A percentile compares a stretch with the other conserved stretches of the same genome.
phyloP scores from a whole-genome alignment of 2,113 vertebrate species.

The Drymodes brunneopygia region DNA sequence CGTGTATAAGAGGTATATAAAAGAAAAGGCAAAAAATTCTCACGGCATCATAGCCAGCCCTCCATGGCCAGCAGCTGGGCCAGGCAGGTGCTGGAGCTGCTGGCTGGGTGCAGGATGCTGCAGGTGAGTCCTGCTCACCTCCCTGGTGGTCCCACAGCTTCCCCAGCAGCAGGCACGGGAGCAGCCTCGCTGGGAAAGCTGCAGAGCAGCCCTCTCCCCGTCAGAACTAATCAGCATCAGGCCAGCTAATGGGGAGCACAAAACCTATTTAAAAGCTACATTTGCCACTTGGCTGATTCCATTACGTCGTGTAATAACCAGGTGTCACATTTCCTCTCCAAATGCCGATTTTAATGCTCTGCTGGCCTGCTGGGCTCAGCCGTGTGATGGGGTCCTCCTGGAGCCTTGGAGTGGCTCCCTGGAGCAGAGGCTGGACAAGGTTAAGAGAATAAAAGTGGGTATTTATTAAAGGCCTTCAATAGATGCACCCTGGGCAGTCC shows the following conservation, averaged over 20 bases:
- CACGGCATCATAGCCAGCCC: background rate
- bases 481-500: too few species aligned
- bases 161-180: background rate
- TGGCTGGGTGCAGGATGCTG: rapidly evolving
- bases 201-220: slow-evolving; percentile 81
- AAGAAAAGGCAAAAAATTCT: too few species aligned
- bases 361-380: slow-evolving; percentile 75
- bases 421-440: too few species aligned
- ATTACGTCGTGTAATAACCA: slow-evolving; percentile 93
- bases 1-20: too few species aligned
- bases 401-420: too few species aligned
- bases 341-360: slow-evolving; percentile 81
- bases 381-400: slow-evolving; percentile 59
- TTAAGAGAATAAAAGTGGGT: too few species aligned
- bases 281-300: slow-evolving; percentile 98
- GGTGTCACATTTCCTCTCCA: slow-evolving; percentile 88
- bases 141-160: background rate
- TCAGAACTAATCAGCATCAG: slow-evolving; percentile 89
- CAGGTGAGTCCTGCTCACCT: background rate
- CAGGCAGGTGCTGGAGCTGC: background rate
- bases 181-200: slow-evolving; percentile 56
- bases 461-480: too few species aligned
- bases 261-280: slow-evolving; percentile 97
- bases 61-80: background rate
- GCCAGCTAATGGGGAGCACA: slow-evolving; percentile 89